Evolutionary conservation across 2,797 vertebrate genomes (phyloP).

Genomic region (Vespertilio murinus): DNA sequence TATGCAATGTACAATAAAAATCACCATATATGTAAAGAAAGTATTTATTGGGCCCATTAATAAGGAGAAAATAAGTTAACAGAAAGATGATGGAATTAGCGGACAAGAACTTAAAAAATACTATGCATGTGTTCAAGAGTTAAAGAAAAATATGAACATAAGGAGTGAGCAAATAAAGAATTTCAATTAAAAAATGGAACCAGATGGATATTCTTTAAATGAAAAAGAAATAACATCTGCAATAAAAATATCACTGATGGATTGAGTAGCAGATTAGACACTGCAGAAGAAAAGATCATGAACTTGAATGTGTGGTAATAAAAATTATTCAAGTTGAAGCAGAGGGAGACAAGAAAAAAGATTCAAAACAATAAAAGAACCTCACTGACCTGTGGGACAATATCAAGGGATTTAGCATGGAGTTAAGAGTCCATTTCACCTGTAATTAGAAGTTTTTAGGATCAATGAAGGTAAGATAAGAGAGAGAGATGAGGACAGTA

Average conservation of each 20-base stretch:
- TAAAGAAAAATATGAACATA: conserved; percentile 33
- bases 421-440: neutral
- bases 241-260: conserved; percentile 16
- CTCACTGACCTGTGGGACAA: neutral
- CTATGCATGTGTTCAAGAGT: neutral
- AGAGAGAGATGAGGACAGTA: neutral
- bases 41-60: neutral
- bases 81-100: neutral
- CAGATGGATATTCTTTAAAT: conserved; percentile 24
- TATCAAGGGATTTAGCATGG: neutral
- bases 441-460: neutral
- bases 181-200: neutral
- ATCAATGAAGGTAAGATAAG: neutral
- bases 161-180: neutral
- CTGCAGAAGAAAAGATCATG: neutral
- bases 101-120: neutral
- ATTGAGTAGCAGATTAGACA: neutral
- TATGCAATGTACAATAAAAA: neutral
- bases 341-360: neutral
- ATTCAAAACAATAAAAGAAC: neutral
- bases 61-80: neutral
- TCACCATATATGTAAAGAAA: neutral
- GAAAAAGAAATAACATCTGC: neutral
- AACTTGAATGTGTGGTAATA: neutral
- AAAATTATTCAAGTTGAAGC: neutral